Evolutionary conservation across 2,797 vertebrate species (phyloP), one percentile per base, ranked within the genome.

Genomic region (Cephalopachus bancanus): DNA sequence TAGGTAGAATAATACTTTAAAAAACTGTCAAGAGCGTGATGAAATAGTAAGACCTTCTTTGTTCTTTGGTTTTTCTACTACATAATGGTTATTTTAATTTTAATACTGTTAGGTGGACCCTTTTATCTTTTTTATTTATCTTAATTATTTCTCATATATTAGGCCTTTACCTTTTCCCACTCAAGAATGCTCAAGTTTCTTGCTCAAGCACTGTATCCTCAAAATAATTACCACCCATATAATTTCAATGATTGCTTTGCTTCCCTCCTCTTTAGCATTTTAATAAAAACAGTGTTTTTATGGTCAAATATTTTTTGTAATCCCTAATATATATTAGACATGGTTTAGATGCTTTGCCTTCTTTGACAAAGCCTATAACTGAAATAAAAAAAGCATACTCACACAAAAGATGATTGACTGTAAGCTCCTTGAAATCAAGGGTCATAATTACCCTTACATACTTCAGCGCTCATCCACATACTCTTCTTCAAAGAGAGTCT

Each of bases 221-320:
- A 10, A 79, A 69, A 55, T 28, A 55, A 59, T 28, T 3, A 53
- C 24, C 26, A 12, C 8, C 9, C 7, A 20, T 60, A 37, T 20
- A 65, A 49, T 51, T 65, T 89, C 26, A 83, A 3, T 84, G 7
- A 2, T 26, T 69, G 3, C 6, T 91, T 83, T 71, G 83, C 5
- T 83, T 74, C 15, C 10, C 5, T 2, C 3, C 22, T 80, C 24
- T 10, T 10, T 55, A 84, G 11, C 7, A n/a, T 90, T 49, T 72
- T n/a, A 60, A 51, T 79, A 65, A 80, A 81, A 87, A 11, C 0
- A n/a, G 15, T n/a, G 1, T 51, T 78, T 69, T 71, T 20, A 91
- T 60, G 20, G 60, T 67, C 91, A 7, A 74, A 37, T 51, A 30
- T 74, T 51, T 57, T 75, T 79, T 64, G 10, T 79, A 93, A 85